phyloP scores from a whole-genome alignment of 2,113 vertebrate genomes.

The Macquaria australasica region DNA sequence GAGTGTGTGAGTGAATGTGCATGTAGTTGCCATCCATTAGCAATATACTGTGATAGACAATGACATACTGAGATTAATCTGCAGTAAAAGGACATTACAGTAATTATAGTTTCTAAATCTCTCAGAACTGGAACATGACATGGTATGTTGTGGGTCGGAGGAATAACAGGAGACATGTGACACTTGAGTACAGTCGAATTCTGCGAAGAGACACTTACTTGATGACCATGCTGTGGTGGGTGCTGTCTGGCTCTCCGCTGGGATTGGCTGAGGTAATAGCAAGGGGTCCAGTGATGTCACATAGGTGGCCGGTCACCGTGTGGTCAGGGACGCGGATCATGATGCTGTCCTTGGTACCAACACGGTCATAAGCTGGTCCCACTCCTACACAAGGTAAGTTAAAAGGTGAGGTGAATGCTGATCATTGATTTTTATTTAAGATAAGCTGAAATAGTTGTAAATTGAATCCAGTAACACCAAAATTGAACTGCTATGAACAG shows the following conservation, averaged over 20 bases:
- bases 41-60: neutral
- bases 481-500: neutral
- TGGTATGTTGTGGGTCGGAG: neutral
- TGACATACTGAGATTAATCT: neutral
- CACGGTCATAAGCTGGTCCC: slow-evolving; percentile 88
- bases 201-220: slow-evolving; percentile 78
- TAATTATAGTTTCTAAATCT: too few relatives aligned
- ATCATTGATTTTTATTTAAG: neutral
- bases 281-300: slow-evolving; percentile 89
- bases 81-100: neutral
- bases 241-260: slow-evolving; percentile 91
- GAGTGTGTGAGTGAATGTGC: neutral
- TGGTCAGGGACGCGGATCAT: slow-evolving; percentile 94
- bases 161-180: neutral
- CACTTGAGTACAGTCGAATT: neutral
- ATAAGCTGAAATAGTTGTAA: neutral
- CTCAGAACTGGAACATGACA: too few relatives aligned
- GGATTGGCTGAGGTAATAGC: slow-evolving; percentile 93
- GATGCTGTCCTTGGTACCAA: slow-evolving; percentile 91
- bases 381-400: slow-evolving; percentile 80
- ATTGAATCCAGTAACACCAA: neutral
- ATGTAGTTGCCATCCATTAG: neutral
- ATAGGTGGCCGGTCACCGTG: slow-evolving; percentile 88
- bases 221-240: slow-evolving; percentile 92
- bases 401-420: neutral